Percentiles rank a stretch among this genome's conserved stretches.
These are phyloP conservation scores for Fregata magnificens DNA, from an alignment of 2,113 vertebrate species.

Conservation along the genomic window DNA sequence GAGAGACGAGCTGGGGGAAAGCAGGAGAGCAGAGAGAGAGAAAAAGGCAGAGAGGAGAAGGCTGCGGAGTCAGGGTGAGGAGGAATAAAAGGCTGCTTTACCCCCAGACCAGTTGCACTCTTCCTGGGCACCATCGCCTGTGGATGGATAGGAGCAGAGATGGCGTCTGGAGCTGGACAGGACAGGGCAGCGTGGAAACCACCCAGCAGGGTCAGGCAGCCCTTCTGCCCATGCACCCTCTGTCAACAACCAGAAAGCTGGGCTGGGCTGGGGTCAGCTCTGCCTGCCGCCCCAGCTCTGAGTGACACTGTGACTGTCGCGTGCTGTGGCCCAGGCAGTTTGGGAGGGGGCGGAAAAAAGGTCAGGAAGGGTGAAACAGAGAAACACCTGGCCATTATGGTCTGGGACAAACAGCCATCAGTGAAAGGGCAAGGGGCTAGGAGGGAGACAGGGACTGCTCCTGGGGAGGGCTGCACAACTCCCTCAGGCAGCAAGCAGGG, in stretches of 20 bases:
- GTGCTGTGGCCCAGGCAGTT: not conserved
- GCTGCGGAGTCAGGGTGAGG: not conserved
- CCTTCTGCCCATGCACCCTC: not conserved
- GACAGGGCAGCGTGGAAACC: not conserved
- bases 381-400: not conserved
- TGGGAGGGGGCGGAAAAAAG: not conserved
- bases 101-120: not conserved
- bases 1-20: not conserved
- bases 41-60: not conserved
- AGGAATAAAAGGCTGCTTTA: not conserved
- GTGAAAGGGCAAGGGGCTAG: not conserved
- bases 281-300: not conserved
- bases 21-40: not conserved
- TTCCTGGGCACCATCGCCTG: fast-evolving
- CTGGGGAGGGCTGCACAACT: not conserved
- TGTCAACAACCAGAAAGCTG: not conserved
- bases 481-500: not conserved
- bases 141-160: not conserved
- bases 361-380: not conserved
- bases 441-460: fast-evolving
- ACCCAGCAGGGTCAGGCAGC: not conserved
- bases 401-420: not conserved
- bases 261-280: not conserved
- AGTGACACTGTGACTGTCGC: not conserved
- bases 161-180: not conserved